Evolutionary conservation across 1,140 invertebrate species (phyloP).

Genomic region (Globodera ellingtonae): DNA sequence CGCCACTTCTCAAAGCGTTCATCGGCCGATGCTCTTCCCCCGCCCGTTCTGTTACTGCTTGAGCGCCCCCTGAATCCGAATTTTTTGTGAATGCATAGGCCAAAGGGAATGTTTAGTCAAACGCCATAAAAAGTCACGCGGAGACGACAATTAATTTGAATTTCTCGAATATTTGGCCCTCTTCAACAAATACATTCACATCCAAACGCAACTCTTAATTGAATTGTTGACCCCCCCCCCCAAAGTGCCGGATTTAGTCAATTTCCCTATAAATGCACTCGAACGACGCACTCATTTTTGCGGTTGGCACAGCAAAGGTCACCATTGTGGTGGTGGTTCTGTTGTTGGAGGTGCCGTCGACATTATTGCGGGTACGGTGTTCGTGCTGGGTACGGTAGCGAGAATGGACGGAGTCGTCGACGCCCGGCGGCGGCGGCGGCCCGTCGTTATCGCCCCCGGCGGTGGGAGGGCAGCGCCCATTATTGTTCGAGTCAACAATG

Average conservation of each 20-base stretch:
- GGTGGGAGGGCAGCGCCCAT: neutral
- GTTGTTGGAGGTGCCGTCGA: no score
- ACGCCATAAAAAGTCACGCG: no score
- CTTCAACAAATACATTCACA: neutral
- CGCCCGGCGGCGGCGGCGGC: no score
- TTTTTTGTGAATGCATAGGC: neutral
- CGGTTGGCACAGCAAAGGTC: neutral
- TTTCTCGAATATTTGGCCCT: neutral
- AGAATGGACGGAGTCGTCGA: no score
- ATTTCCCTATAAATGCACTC: neutral
- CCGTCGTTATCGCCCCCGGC: neutral
- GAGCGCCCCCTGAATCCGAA: neutral
- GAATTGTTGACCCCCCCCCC: no score
- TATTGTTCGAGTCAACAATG: neutral
- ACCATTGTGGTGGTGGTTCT: slow-evolving; percentile 3
- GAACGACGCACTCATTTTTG: neutral
- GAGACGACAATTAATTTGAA: neutral
- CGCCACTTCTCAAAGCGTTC: slow-evolving; percentile 7
- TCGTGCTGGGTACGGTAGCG: neutral
- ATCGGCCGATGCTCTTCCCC: neutral
- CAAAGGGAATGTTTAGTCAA: no score
- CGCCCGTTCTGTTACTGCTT: slow-evolving; percentile 12
- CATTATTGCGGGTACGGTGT: no score
- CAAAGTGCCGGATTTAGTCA: no score
- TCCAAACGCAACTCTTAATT: no score